A percentile compares a stretch with the other conserved stretches of the same genome.
Evolutionary conservation across 2,888 invertebrate species (phyloP).

Genomic region (Trilocha varians): DNA sequence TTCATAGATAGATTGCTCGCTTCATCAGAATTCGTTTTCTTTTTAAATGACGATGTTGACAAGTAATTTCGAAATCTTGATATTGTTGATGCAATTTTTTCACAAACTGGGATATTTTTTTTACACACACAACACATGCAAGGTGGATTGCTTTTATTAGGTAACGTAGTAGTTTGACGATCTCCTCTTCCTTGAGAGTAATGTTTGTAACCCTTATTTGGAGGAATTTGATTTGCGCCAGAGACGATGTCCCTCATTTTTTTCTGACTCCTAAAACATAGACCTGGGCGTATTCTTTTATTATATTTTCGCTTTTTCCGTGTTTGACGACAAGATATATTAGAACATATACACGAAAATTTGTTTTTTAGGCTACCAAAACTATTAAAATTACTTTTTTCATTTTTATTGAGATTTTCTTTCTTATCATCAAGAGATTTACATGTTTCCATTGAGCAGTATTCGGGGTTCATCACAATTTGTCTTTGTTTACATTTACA

Average conservation of each 20-base stretch:
- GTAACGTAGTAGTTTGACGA: neutral
- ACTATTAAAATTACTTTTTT: too few species aligned
- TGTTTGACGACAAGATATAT: too few species aligned
- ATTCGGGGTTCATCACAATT: neutral
- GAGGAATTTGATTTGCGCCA: too few species aligned
- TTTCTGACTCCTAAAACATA: too few species aligned
- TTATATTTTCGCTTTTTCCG: neutral
- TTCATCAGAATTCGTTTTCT: neutral
- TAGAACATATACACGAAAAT: conserved; percentile 3
- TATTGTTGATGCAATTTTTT: neutral
- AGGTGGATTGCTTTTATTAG: neutral
- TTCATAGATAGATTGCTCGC: neutral
- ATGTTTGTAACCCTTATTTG: neutral
- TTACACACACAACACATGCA: conserved; percentile 4
- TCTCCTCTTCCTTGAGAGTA: neutral
- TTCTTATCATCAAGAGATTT: neutral
- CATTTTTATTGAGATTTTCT: neutral
- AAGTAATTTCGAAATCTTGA: neutral
- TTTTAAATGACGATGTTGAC: neutral
- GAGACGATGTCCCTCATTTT: too few species aligned
- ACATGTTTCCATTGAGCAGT: conserved; percentile 8
- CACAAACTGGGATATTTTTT: neutral
- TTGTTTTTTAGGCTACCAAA: conserved; percentile 1
- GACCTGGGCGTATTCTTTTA: too few species aligned
- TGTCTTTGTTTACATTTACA: conserved; percentile 6